A percentile compares a stretch with the other conserved stretches of the same genome.
These are phyloP conservation scores for Agrenia bidenticulata DNA, from an alignment of 2,888 invertebrate species.

Conservation along the genomic window DNA sequence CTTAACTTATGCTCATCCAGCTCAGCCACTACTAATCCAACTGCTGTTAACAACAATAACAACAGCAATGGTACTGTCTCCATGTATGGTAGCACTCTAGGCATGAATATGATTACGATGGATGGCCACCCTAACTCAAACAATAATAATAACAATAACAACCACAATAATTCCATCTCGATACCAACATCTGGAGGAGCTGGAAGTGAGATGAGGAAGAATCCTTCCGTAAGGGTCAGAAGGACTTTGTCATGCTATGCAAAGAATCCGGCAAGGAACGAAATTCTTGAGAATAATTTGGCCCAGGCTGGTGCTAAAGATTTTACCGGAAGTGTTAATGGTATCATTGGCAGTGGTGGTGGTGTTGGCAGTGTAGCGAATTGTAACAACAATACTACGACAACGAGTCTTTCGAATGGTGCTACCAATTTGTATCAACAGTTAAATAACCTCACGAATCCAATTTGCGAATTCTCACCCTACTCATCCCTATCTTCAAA, in stretches of 20 bases:
- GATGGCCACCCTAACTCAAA: neutral
- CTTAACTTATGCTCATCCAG: conserved; percentile 42
- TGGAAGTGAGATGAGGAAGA: conserved; percentile 19
- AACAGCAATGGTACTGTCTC: neutral
- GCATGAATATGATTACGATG: neutral
- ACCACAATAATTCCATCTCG: conserved; percentile 2
- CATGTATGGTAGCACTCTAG: conserved; percentile 9
- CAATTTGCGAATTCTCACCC: conserved; percentile 50
- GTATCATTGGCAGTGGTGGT: conserved; percentile 7
- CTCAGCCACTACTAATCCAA: conserved; percentile 13
- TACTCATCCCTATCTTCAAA: conserved; percentile 47
- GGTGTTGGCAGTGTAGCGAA: conserved; percentile 20
- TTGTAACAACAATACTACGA: neutral
- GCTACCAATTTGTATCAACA: conserved; percentile 12
- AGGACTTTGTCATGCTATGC: conserved; percentile 49
- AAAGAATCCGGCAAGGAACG: conserved; percentile 43
- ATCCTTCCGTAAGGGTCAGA: conserved; percentile 34
- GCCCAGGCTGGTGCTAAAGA: conserved; percentile 35
- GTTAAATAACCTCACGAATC: conserved; percentile 38
- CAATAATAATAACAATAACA: neutral
- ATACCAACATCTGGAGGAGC: neutral
- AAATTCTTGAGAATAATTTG: conserved; percentile 39
- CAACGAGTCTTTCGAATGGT: no score
- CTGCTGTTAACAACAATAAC: neutral
- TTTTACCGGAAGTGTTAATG: conserved; percentile 25